Base-by-base conservation (phyloP, 1,140 invertebrate species). In the Holcopasites calliopsidis region DNA sequence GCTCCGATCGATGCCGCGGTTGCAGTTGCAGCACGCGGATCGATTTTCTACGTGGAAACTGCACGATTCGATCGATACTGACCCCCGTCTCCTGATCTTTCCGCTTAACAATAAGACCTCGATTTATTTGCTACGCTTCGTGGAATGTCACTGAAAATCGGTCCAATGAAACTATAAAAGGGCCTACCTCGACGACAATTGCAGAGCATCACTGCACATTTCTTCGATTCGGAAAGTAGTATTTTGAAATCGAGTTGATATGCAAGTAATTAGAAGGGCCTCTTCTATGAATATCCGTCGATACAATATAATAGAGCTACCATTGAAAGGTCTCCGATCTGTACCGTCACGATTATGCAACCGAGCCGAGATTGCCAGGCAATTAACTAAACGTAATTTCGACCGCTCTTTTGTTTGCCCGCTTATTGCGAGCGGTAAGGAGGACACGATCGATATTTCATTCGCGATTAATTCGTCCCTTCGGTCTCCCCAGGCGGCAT, bases 21-120 rank as follows among this genome's bases (percentile, higher is more conserved):
- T 70, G 79, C 80, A 79, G 80, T 82, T 83, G 80, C 81, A 49
- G 80, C 80, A 82, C 75, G 65, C 75, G 75, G 76, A 75, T 81
- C 80, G 76, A 83, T 83, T 83, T 83, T 83, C 80, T 79, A 82
- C 80, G 71, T 82, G 81, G 80, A 82, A 79, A 82, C 70, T 71
- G 81, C 80, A 83, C 81, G 81, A 83, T 82, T 60, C 70, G 64
- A 83, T 82, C 76, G 81, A 21, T 71, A 78, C 33, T 65, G 79
- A 83, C 79, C 81, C 58, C 58, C 65, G 69, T 83, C 71, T 64
- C 80, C 77, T 68, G 61, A 81, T 54, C n/a, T 71, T 64, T 68
- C 65, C 61, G 35, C 52, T 55, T 64, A 66, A 77, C 82, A 74
- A 82, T 60, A 71, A 76, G 13, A 31, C 40, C 42, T 23, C 31